Base-by-base conservation (phyloP, 2,113 vertebrate genomes). In the Oenanthe oenanthe region DNA sequence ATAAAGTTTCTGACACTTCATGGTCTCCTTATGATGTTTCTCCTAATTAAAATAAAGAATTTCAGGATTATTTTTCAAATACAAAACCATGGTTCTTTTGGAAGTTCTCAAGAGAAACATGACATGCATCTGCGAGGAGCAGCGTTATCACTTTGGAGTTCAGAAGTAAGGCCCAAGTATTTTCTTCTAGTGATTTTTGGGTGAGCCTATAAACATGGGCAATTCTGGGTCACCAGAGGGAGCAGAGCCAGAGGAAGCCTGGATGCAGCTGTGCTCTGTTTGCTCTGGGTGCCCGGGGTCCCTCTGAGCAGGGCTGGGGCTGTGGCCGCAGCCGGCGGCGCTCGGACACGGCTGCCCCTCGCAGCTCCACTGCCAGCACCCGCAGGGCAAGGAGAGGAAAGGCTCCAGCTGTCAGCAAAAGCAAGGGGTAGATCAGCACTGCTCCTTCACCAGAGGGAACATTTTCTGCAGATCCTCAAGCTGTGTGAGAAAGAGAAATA, bases 291-390 rank as follows among this genome's bases (percentile, higher is more conserved):
- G 6, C 60, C 31, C 4, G 13, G 12, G 45, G 42, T 20, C 32
- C 29, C 67, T 51, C 5, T 6, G 6, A 45, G 62, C 16, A 50
- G 31, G 2, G 36, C 25, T 38, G 60, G 61, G 81, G 34, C 28
- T 13, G 22, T 21, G 29, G 51, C 14, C 6, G 16, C 31, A 29
- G 47, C 5, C 34, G 54, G 48, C 31, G 65, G 24, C 32, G 11
- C 3, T 0, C 20, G 26, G 25, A 15, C 21, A 1, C 34, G 0
- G 1, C 24, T 45, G 32, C 26, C 58, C 61, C 43, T 14, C 17
- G 6, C 14, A 25, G 36, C 43, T 13, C 21, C 4, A 2, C 36
- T 68, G 74, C 31, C 3, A 1, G n/a, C 54, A 12, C 13, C 0
- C 28, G 1, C 4, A 26, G 48, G 38, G 12, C 32, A 19, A 45